A percentile compares a stretch with the other conserved stretches of the same genome.
Evolutionary conservation across 2,113 vertebrate genomes (phyloP).

Genomic region (Thunnus maccoyii): DNA sequence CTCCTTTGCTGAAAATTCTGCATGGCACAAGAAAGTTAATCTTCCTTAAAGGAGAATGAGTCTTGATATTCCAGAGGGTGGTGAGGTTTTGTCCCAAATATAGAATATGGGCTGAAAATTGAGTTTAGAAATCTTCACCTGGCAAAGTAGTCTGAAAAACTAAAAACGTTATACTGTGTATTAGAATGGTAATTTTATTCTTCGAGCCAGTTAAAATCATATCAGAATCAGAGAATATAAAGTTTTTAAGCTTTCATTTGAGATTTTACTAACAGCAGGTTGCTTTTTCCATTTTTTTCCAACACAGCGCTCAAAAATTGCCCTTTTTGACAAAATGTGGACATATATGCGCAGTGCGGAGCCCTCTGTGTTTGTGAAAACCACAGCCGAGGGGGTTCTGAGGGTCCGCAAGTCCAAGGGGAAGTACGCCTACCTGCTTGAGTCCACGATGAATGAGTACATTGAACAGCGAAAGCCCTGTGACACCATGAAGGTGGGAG

Average conservation of each 20-base stretch:
- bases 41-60: background rate
- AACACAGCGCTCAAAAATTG: conserved; percentile 97
- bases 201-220: too few species aligned
- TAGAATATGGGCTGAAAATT: background rate
- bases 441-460: conserved; percentile 99
- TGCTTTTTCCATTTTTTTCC: conserved; percentile 25
- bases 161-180: too few species aligned
- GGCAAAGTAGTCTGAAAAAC: too few species aligned
- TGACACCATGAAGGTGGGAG: conserved; percentile 99
- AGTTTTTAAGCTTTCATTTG: background rate
- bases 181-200: background rate
- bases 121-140: background rate
- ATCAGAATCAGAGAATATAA: background rate
- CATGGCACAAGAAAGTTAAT: background rate
- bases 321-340: conserved; percentile 99
- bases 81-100: background rate
- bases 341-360: conserved; percentile 99
- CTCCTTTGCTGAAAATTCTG: background rate
- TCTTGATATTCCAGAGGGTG: background rate
- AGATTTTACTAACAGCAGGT: background rate
- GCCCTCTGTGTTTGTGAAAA: conserved; percentile 99
- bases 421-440: conserved; percentile 99
- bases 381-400: conserved; percentile 97
- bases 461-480: conserved; percentile 99
- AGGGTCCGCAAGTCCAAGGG: conserved; percentile 98